Evolutionary conservation across 2,888 invertebrate genomes (phyloP), one percentile per base, ranked within the genome.

Genomic region (Lasioglossum calceatum): DNA sequence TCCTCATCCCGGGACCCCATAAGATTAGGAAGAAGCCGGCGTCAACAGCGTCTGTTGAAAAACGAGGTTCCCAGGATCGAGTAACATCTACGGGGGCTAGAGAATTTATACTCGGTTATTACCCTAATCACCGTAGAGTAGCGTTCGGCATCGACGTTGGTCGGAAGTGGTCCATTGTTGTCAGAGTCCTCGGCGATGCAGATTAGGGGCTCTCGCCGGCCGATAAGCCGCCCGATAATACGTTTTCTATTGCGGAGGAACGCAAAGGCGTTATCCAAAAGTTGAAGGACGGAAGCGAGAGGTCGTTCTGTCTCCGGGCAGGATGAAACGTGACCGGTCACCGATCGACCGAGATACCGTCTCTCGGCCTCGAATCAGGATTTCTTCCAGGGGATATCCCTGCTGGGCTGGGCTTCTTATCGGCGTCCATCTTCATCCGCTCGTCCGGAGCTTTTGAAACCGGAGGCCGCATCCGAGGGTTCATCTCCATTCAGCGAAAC

Each of bases 281-380:
- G 32, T 32, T 16, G 16, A 7, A 64, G 64, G 36, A 58, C 58
- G 50, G 19, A 42, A 70, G 44, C 47, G 14, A 47, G 39, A 79
- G 61, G 32, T 64, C 64, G 64, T 64, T 64, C 64, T 83, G 86
- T 88, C 86, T 85, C 72, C n/a, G 16, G 58, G 44, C 81, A 42
- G 73, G 82, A 67, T 73, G 88, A 89, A 87, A 90, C 90, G 89
- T 87, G 88, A 87, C 81, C 85, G 89, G 86, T 89, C 86, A 81
- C 89, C 90, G 87, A 89, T 91, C 89, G 87, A 84, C 83, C 82
- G 72, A 79, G 89, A 82, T 88, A 90, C 89, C 90, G 84, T 73
- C n/a, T 58, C 58, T 0, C 70, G 12, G 89, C 81, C 88, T 90
- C 90, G 84, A 84, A 88, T 89, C 87, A 85, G 89, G 86, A 89